Conservation (phyloP, 2,888 invertebrate species). For the Macaria liturata region DNA sequence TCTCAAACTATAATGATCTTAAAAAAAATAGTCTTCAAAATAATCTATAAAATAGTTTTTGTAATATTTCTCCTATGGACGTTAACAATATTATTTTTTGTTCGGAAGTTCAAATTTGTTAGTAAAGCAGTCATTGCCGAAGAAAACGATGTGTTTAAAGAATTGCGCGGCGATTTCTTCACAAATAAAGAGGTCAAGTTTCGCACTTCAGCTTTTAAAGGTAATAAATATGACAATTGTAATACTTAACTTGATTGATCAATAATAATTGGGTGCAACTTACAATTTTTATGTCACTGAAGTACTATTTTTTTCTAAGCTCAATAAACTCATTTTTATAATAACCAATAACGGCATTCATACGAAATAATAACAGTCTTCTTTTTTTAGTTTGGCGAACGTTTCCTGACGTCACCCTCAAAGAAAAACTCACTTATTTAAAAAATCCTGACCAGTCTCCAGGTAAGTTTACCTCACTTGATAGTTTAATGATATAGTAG, state of each 20-base stretch:
- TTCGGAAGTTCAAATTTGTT: constrained; percentile 39
- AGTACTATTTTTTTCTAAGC: too few relatives aligned
- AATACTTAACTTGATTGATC: too few relatives aligned
- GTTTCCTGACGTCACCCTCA: constrained; percentile 39
- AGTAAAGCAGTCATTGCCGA: constrained; percentile 27
- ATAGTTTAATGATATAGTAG: too few relatives aligned
- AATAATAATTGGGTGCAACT: too few relatives aligned
- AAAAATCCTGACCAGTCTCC: constrained; percentile 48
- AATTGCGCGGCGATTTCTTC: background rate
- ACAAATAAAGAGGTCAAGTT: background rate
- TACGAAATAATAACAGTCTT: too few relatives aligned
- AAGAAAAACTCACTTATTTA: constrained; percentile 44
- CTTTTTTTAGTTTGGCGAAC: constrained; percentile 48
- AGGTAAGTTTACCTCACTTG: constrained; percentile 39
- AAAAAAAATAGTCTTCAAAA: constrained; percentile 22
- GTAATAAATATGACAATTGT: constrained; percentile 28
- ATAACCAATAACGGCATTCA: too few relatives aligned
- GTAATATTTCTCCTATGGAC: constrained; percentile 50
- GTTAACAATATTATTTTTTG: constrained; percentile 46
- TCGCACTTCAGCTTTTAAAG: constrained; percentile 35
- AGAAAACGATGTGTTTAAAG: constrained; percentile 1
- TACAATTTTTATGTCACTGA: too few relatives aligned
- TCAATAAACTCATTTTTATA: too few relatives aligned
- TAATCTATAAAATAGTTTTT: constrained; percentile 35
- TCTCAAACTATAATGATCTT: too few relatives aligned